phyloP scores from a whole-genome alignment of 2,888 invertebrate species.

The Adelognathus sp. region DNA sequence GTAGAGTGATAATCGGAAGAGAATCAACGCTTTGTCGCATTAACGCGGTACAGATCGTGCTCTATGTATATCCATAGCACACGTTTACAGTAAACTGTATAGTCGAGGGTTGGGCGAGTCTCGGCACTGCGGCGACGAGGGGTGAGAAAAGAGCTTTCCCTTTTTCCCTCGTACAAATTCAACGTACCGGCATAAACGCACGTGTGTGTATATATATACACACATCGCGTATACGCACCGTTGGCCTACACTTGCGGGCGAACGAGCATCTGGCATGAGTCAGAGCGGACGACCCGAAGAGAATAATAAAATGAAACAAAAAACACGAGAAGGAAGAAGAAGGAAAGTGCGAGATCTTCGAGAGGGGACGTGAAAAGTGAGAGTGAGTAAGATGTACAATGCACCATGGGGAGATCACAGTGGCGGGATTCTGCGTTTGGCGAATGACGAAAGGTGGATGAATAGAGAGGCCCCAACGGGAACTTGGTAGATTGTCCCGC shows the following conservation, averaged over 20 bases:
- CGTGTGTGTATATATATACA: constrained; percentile 10
- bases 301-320: constrained; percentile 46
- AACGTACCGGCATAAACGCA: constrained; percentile 8
- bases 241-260: constrained; percentile 54
- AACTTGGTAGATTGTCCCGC: constrained; percentile 9
- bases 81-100: background rate
- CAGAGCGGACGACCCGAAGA: constrained; percentile 61
- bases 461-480: background rate
- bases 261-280: constrained; percentile 70
- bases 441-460: constrained; percentile 32
- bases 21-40: constrained; percentile 47
- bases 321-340: background rate
- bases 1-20: constrained; percentile 44
- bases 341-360: constrained; percentile 20
- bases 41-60: background rate
- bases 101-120: constrained; percentile 18
- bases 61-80: background rate
- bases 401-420: background rate
- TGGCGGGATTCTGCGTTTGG: constrained; percentile 29
- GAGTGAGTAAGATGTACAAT: background rate
- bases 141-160: constrained; percentile 44
- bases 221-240: constrained; percentile 24
- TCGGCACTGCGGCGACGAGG: constrained; percentile 30
- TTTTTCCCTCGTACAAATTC: constrained; percentile 38
- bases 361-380: background rate